phyloP scores from a whole-genome alignment of 2,113 vertebrate species.

The Oreochromis tanganicae region DNA sequence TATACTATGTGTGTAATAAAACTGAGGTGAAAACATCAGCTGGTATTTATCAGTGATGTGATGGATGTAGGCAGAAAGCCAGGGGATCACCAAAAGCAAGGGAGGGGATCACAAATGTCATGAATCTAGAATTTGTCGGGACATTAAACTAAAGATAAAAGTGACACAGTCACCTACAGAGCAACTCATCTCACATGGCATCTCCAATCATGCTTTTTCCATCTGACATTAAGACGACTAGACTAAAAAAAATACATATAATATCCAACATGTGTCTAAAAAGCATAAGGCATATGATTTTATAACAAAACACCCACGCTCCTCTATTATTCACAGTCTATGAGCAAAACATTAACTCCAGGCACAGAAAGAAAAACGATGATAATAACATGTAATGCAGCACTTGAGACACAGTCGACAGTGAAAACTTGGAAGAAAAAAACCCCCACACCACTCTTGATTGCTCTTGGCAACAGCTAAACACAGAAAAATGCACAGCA shows the following conservation, averaged over 20 bases:
- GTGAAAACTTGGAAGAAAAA: background rate
- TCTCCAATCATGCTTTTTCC: background rate
- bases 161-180: background rate
- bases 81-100: background rate
- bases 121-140: background rate
- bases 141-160: background rate
- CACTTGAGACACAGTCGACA: background rate
- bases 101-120: background rate
- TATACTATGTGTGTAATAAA: background rate
- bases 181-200: background rate
- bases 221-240: background rate
- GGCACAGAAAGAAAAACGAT: background rate
- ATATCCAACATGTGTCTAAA: background rate
- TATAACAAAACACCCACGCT: background rate
- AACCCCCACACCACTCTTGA: background rate
- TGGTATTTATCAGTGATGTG: background rate
- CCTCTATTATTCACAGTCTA: constrained; percentile 6
- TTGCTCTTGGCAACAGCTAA: constrained; percentile 2
- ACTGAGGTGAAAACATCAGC: background rate
- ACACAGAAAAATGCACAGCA: background rate
- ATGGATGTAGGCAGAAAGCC: background rate
- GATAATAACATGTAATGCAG: background rate
- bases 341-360: background rate
- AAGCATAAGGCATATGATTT: background rate
- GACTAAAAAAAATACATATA: background rate